These are phyloP conservation scores for Chymomyza costata DNA, from an alignment of 1,140 invertebrate genomes.

Conservation along the genomic window DNA sequence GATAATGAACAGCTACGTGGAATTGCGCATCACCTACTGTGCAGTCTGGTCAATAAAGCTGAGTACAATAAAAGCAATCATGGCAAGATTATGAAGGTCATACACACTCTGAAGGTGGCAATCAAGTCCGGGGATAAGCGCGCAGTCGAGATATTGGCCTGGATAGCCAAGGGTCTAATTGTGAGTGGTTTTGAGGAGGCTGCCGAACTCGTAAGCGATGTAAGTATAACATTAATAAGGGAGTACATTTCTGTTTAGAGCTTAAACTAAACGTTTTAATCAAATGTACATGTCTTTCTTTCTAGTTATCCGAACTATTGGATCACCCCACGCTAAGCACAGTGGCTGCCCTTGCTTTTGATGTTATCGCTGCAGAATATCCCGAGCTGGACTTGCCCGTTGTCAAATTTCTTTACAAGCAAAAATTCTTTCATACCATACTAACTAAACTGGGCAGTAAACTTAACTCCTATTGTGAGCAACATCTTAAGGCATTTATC, in stretches of 20 bases:
- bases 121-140: slow-evolving; percentile 57
- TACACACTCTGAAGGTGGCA: slow-evolving; percentile 35
- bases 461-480: slow-evolving; percentile 75
- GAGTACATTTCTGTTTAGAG: no score
- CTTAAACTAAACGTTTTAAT: not conserved
- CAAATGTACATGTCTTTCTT: not conserved
- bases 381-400: slow-evolving; percentile 66
- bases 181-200: slow-evolving; percentile 59
- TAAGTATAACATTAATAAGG: no score
- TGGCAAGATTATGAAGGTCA: slow-evolving; percentile 36
- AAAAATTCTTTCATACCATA: slow-evolving; percentile 80
- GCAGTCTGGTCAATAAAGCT: slow-evolving; percentile 69
- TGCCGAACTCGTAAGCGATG: slow-evolving; percentile 60
- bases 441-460: slow-evolving; percentile 74
- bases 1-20: slow-evolving; percentile 51
- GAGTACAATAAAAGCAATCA: slow-evolving; percentile 42
- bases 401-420: slow-evolving; percentile 77
- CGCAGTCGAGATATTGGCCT: slow-evolving; percentile 61
- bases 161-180: slow-evolving; percentile 65
- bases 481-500: slow-evolving; percentile 80
- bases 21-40: slow-evolving; percentile 61
- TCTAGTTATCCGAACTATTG: slow-evolving; percentile 59
- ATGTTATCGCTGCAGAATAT: slow-evolving; percentile 62
- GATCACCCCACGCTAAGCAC: slow-evolving; percentile 59
- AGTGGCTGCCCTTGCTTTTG: slow-evolving; percentile 60